Conservation (phyloP, 2,113 vertebrate genomes). For the Dinomys branickii region DNA sequence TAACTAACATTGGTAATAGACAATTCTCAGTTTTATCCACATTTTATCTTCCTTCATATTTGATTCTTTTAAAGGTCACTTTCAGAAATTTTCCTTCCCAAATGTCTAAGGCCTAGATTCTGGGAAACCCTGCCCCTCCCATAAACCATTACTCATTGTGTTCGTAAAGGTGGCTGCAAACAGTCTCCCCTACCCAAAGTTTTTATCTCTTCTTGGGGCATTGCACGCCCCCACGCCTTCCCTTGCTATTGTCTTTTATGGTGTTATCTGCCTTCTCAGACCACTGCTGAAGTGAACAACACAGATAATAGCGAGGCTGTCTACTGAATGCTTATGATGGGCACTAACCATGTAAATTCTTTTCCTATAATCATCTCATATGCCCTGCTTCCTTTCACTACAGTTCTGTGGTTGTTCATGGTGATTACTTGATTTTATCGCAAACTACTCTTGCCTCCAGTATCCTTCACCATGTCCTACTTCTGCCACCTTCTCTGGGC, state of each 20-base stretch:
- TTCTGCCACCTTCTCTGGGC: not conserved
- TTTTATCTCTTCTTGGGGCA: not conserved
- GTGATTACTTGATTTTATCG: not conserved
- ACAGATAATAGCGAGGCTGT: not conserved
- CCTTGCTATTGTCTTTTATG: not conserved
- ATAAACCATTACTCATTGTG: not conserved
- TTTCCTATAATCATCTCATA: not conserved
- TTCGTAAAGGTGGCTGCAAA: not conserved
- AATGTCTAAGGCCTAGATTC: not conserved
- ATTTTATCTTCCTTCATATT: constrained; percentile 27
- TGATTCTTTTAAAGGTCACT: not conserved
- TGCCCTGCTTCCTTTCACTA: not conserved
- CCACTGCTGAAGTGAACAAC: not conserved
- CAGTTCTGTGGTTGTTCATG: not conserved
- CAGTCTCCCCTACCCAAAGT: not conserved
- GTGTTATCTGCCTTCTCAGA: not conserved
- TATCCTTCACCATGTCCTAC: not conserved
- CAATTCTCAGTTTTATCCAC: not conserved
- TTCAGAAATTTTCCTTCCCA: not conserved
- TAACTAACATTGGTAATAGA: not conserved
- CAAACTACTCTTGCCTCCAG: not conserved
- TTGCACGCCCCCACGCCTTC: not conserved
- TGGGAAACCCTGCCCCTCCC: not conserved
- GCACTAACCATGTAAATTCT: not conserved
- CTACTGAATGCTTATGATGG: not conserved